These are phyloP conservation scores for Cetoscarus ocellatus DNA, from an alignment of 2,797 vertebrate species.

Conservation along the genomic window DNA sequence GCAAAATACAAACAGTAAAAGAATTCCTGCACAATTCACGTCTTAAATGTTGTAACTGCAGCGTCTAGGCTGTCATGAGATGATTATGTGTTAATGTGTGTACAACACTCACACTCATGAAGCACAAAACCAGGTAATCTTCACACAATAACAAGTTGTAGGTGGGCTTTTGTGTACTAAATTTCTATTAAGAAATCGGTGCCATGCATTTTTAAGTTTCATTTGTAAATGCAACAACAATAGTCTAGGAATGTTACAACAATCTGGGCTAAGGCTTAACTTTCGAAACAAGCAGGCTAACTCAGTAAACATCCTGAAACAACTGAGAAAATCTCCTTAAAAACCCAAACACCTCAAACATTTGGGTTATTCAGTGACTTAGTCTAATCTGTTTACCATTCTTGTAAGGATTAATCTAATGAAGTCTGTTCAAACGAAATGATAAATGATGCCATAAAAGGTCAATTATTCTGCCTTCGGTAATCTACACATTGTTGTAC, in stretches of 20 bases:
- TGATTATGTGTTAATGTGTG: too few relatives aligned
- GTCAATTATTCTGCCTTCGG: too few relatives aligned
- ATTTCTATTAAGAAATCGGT: not conserved
- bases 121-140: not conserved
- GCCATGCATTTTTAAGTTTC: not conserved
- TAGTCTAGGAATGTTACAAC: not conserved
- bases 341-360: not conserved
- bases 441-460: too few relatives aligned
- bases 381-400: too few relatives aligned
- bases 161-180: not conserved
- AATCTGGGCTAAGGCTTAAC: not conserved
- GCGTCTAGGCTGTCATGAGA: too few relatives aligned
- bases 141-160: not conserved
- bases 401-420: too few relatives aligned
- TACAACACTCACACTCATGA: not conserved
- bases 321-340: not conserved
- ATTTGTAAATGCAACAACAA: not conserved
- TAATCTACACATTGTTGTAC: too few relatives aligned
- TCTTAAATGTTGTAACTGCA: too few relatives aligned
- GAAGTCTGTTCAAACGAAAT: too few relatives aligned
- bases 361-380: not conserved
- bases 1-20: too few relatives aligned
- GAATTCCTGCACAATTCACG: too few relatives aligned
- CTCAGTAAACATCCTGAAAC: constrained; percentile 1
- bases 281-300: not conserved